Percentiles rank a stretch among this genome's conserved stretches.
Evolutionary conservation across 2,888 invertebrate genomes (phyloP).

Genomic region (Meiosimyza decipiens): DNA sequence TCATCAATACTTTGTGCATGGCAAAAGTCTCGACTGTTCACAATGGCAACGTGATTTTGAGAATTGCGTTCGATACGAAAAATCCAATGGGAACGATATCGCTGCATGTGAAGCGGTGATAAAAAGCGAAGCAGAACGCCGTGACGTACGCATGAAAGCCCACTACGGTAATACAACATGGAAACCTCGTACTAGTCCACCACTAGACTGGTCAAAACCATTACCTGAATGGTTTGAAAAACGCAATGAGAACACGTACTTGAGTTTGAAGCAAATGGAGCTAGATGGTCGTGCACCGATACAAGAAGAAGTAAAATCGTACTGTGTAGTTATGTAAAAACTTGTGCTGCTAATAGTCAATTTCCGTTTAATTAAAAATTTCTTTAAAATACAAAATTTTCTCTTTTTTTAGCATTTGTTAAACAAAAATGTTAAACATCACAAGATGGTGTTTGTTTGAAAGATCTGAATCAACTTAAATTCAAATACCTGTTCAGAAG

Average conservation of each 20-base stretch:
- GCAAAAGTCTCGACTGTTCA: constrained; percentile 78
- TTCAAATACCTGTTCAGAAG: no score
- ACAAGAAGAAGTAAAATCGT: constrained; percentile 47
- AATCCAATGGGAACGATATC: constrained; percentile 69
- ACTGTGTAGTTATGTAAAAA: constrained; percentile 58
- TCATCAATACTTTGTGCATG: constrained; percentile 87
- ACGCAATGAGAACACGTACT: constrained; percentile 75
- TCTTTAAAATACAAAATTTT: no score
- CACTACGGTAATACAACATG: constrained; percentile 83
- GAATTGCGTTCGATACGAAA: constrained; percentile 78
- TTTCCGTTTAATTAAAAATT: constrained; percentile 5
- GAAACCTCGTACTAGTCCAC: constrained; percentile 80
- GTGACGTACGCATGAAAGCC: constrained; percentile 72
- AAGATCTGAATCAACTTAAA: no score
- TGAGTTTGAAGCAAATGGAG: constrained; percentile 75
- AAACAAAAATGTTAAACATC: no score
- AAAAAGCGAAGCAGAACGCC: constrained; percentile 76
- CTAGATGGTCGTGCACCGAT: constrained; percentile 65
- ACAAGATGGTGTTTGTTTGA: no score
- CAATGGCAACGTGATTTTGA: constrained; percentile 83
- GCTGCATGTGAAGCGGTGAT: constrained; percentile 76
- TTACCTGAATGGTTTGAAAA: constrained; percentile 81
- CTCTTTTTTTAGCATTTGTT: no score
- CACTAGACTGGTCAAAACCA: constrained; percentile 83
- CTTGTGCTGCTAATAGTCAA: no score